These are phyloP conservation scores for Seriola dumerili DNA, from an alignment of 2,113 vertebrate genomes.

Conservation along the genomic window DNA sequence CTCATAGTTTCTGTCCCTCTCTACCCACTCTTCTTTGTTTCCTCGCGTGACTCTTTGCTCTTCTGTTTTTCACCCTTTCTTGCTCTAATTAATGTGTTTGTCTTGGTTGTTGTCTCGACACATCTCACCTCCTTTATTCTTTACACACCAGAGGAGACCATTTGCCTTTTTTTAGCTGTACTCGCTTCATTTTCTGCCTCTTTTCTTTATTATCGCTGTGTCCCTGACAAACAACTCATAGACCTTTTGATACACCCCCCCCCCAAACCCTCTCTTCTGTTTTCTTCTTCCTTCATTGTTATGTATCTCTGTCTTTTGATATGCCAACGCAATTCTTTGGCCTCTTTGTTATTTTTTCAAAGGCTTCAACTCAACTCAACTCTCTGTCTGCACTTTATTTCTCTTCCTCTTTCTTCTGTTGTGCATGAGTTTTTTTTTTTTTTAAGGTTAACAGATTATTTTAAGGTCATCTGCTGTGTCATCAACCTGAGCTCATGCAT, in stretches of 20 bases:
- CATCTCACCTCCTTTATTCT: not conserved
- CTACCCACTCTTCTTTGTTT: not conserved
- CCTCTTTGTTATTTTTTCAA: not conserved
- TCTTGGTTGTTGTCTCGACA: constrained; percentile 18
- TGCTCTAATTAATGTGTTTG: constrained; percentile 29
- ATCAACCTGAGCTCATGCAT: constrained; percentile 11
- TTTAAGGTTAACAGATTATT: not conserved
- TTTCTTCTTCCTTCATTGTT: constrained; percentile 9
- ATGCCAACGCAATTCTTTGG: not conserved
- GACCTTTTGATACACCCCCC: not conserved
- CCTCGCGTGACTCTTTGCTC: not conserved
- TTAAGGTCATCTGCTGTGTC: constrained; percentile 16
- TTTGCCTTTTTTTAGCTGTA: constrained; percentile 7
- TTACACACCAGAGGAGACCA: not conserved
- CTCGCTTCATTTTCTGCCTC: not conserved
- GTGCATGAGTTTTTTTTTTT: not conserved
- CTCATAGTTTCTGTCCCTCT: not conserved
- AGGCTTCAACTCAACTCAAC: no score
- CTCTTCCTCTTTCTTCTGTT: not conserved
- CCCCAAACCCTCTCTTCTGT: not conserved
- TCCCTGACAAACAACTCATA: constrained; percentile 27
- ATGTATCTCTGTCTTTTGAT: constrained; percentile 28
- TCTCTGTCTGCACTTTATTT: not conserved
- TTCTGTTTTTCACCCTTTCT: not conserved
- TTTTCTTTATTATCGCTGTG: not conserved